Evolutionary conservation across 2,113 vertebrate species (phyloP).

Genomic region (Chitala chitala): DNA sequence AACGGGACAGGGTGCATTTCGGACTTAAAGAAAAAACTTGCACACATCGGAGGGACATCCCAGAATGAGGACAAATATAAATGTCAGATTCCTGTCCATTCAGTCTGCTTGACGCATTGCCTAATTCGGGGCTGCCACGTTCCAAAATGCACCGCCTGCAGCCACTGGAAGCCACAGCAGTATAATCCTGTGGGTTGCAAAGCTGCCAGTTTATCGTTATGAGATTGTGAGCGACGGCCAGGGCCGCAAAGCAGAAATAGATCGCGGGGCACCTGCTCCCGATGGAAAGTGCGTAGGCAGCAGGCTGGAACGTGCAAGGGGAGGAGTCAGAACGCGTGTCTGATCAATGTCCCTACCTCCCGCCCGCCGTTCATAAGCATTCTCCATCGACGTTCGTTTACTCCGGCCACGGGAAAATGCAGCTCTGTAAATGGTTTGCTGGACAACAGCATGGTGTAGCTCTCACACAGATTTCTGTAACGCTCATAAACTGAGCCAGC

Average conservation of each 20-base stretch:
- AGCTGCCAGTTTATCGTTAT: slow-evolving; percentile 8
- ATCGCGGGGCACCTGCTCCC: not conserved
- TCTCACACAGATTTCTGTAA: slow-evolving; percentile 24
- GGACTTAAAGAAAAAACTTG: slow-evolving; percentile 8
- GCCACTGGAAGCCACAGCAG: slow-evolving; percentile 6
- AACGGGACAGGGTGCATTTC: too few relatives aligned
- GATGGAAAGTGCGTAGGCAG: not conserved
- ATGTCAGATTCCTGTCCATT: not conserved
- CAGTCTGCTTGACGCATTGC: not conserved
- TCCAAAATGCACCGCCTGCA: not conserved
- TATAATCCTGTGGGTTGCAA: not conserved
- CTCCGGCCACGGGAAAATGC: slow-evolving; percentile 39
- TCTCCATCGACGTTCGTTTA: slow-evolving; percentile 34
- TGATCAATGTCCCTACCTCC: slow-evolving; percentile 57
- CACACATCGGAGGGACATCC: not conserved
- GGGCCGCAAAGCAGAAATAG: slow-evolving; percentile 7
- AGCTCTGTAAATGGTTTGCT: slow-evolving; percentile 29
- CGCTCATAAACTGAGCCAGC: slow-evolving; percentile 37
- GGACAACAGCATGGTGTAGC: slow-evolving; percentile 42
- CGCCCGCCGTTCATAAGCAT: slow-evolving; percentile 48
- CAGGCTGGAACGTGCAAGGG: not conserved
- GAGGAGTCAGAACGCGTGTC: slow-evolving; percentile 49
- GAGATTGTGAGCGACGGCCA: slow-evolving; percentile 32
- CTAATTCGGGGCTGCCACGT: slow-evolving; percentile 8
- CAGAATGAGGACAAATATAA: slow-evolving; percentile 4